Evolutionary conservation across 2,888 invertebrate genomes (phyloP).

Genomic region (Eilema griseolum): DNA sequence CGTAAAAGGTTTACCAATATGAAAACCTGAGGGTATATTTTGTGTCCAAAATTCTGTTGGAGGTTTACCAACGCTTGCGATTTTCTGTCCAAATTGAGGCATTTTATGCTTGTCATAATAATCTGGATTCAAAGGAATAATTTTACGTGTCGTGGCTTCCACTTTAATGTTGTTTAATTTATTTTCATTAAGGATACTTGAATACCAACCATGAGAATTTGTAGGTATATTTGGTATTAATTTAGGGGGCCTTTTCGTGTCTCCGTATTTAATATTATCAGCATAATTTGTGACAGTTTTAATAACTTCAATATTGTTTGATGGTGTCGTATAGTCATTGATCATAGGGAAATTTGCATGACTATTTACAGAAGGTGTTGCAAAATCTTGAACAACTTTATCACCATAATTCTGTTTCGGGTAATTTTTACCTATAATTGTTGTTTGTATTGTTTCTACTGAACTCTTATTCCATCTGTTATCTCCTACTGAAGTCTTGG

Average conservation of each 20-base stretch:
- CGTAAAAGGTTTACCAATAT: slow-evolving; percentile 75
- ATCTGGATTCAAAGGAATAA: slow-evolving; percentile 76
- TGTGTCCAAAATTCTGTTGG: slow-evolving; percentile 75
- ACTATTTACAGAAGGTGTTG: slow-evolving; percentile 70
- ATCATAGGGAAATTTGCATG: slow-evolving; percentile 84
- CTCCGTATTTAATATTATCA: slow-evolving; percentile 57
- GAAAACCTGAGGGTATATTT: slow-evolving; percentile 62
- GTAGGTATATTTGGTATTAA: slow-evolving; percentile 76
- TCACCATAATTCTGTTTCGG: slow-evolving; percentile 48
- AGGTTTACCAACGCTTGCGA: slow-evolving; percentile 75
- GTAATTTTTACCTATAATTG: slow-evolving; percentile 49
- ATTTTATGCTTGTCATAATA: slow-evolving; percentile 63
- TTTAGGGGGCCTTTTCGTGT: slow-evolving; percentile 71
- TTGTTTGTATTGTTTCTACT: slow-evolving; percentile 46
- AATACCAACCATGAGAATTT: slow-evolving; percentile 84
- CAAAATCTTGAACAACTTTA: slow-evolving; percentile 36
- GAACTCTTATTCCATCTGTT: slow-evolving; percentile 78
- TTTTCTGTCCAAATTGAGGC: slow-evolving; percentile 78
- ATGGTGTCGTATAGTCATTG: slow-evolving; percentile 61
- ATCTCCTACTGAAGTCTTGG: slow-evolving; percentile 65
- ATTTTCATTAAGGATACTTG: slow-evolving; percentile 72
- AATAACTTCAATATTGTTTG: slow-evolving; percentile 43
- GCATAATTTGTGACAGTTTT: slow-evolving; percentile 66
- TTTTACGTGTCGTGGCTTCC: slow-evolving; percentile 77
- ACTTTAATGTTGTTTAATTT: slow-evolving; percentile 73